Evolutionary conservation across 2,888 invertebrate species (phyloP), one percentile per base, ranked within the genome.

Genomic region (Agriopis marginaria): DNA sequence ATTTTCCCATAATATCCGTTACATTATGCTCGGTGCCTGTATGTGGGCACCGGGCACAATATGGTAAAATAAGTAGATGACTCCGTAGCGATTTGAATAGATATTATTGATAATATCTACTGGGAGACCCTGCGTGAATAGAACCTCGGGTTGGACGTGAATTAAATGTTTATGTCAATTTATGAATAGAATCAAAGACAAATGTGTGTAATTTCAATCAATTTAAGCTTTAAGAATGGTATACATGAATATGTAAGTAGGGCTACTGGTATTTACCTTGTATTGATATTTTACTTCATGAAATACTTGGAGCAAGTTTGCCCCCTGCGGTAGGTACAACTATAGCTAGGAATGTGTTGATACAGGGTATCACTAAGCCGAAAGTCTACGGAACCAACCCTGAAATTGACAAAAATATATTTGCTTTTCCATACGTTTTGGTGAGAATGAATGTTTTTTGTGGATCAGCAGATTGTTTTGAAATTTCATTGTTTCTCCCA

Each of bases 1-100:
- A 88, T 89, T 87, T 86, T 82, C 83, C 83, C 83, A 83, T 89
- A 88, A 87, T 80, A 77, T 81, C 68, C 76, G 66, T 75, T 72
- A 79, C 73, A 74, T 73, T 77, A 76, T 79, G 77, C 76, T 74
- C 71, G 71, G 71, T 72, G 68, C 71, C 53, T 72, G 61, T 74
- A 78, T 70, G 66, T 70, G 70, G 78, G 78, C 72, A 74, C 79
- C 74, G 66, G 75, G 72, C 75, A 78, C 77, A 75, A 76, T 73
- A 70, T 67, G 59, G 44, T 63, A 54, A 59, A 70, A 63, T 70
- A 70, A 70, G 69, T 69, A 69, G 66, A 70, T 53, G 70, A 66
- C 70, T 68, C 65, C 58, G 49, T 63, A 50, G 44, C 49, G 14
- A 63, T 70, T 66, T 66, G 66, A 70, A 70, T 70, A 66, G 54